A percentile compares a stretch with the other conserved stretches of the same genome.
Evolutionary conservation across 2,113 vertebrate genomes (phyloP).

Genomic region (Plecturocebus donacophilus): DNA sequence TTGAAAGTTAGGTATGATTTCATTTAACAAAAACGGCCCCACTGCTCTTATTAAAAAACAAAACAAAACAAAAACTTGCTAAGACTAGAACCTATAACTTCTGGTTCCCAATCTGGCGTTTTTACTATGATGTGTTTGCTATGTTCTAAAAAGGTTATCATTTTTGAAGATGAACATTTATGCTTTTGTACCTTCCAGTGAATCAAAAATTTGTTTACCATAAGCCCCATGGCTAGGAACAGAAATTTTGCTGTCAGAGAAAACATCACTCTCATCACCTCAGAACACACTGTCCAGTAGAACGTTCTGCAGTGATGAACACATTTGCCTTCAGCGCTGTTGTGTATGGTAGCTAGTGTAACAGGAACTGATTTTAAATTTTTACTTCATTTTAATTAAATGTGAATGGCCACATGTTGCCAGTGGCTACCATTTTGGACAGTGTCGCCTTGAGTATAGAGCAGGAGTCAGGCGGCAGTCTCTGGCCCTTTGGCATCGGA

Average conservation of each 20-base stretch:
- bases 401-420: neutral
- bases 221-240: neutral
- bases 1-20: neutral
- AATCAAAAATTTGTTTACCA: neutral
- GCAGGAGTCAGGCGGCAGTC: neutral
- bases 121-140: neutral
- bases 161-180: slow-evolving; percentile 13
- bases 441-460: neutral
- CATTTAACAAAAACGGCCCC: slow-evolving; percentile 41
- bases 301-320: neutral
- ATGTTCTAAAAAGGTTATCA: slow-evolving; percentile 25
- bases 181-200: neutral
- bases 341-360: neutral
- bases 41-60: neutral
- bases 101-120: slow-evolving; percentile 28
- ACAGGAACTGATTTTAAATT: neutral
- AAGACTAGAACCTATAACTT: slow-evolving; percentile 5
- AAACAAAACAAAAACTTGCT: neutral
- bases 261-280: neutral
- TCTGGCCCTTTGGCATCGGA: neutral
- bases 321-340: neutral
- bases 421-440: neutral
- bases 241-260: neutral
- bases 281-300: neutral
- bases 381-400: neutral